These are phyloP conservation scores for Tribolium freemani DNA, from an alignment of 2,888 invertebrate genomes.

Conservation along the genomic window DNA sequence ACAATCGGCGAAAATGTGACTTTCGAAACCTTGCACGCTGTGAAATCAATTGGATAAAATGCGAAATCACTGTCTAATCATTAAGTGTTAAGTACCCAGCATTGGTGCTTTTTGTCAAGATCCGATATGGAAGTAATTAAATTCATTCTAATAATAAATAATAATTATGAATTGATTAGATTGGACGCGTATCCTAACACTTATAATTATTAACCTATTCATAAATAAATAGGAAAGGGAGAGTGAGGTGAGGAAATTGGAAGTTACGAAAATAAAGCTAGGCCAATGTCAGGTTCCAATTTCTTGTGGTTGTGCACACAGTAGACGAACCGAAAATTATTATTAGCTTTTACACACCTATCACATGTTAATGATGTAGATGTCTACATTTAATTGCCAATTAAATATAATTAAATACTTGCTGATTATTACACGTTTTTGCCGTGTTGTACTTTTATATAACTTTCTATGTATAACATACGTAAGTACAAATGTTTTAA, in stretches of 20 bases:
- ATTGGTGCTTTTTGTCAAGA: background rate
- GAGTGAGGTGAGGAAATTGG: background rate
- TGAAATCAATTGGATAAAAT: slow-evolving; percentile 16
- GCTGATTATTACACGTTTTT: too few relatives aligned
- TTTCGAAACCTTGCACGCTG: slow-evolving; percentile 21
- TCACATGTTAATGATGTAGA: too few relatives aligned
- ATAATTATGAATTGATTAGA: background rate
- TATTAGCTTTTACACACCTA: background rate
- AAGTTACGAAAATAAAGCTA: slow-evolving; percentile 16
- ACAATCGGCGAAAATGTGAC: slow-evolving; percentile 5
- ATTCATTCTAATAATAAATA: background rate
- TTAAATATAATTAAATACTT: too few relatives aligned
- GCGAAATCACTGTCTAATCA: slow-evolving; percentile 12
- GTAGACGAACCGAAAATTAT: background rate
- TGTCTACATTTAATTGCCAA: too few relatives aligned
- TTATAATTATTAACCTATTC: background rate
- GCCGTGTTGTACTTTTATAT: too few relatives aligned
- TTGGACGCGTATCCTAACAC: background rate
- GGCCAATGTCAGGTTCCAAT: slow-evolving; percentile 8
- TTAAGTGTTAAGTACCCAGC: background rate
- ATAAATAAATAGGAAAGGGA: background rate
- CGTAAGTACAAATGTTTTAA: too few relatives aligned
- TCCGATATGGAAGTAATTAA: slow-evolving; percentile 3
- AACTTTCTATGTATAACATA: too few relatives aligned
- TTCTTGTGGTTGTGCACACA: background rate